Evolutionary conservation across 2,797 vertebrate genomes (phyloP), one percentile per base, ranked within the genome.

Genomic region (Amphiprion clarkii): DNA sequence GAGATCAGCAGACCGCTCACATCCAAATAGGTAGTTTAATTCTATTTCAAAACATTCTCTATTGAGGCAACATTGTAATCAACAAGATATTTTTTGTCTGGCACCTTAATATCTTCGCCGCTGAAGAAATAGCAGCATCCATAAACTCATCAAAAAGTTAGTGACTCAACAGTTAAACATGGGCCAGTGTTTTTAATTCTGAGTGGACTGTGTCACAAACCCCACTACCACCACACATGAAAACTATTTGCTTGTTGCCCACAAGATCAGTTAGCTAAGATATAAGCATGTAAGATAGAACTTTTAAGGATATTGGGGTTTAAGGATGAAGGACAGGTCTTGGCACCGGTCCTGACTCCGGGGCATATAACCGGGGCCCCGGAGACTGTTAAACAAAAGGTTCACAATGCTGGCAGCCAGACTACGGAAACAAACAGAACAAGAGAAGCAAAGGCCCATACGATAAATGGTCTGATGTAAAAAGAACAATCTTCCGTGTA

Each of bases 361-460:
- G 9, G 10, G 44, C 54, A 48, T 19, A 39, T 52, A 57, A 51
- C 60, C 48, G 29, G 27, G 46, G 23, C 39, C 55, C 36, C 21
- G 40, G 53, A 59, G 57, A 76, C 52, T 49, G 49, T 31, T 67
- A 55, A 67, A 62, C 63, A 74, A 76, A 67, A 19, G 53, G 25
- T 46, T 63, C 13, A 79, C 61, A 64, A 64, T 71, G 73, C 52
- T 65, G 57, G 52, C 33, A 63, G 48, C 19, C 42, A 53, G 23
- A 64, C 23, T 53, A 42, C 27, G 16, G 23, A 67, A 65, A 56
- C n/a, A 29, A 25, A 66, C 16, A 57, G 6, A 31, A 29, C 6
- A 27, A 49, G 19, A 67, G 51, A 49, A 51, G 46, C 75, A 79
- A 13, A 57, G 49, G 58, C 23, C 69, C 67, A 70, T 71, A 65